Evolutionary conservation across 2,888 invertebrate genomes (phyloP), one percentile per base, ranked within the genome.

Genomic region (Miltochrista miniata): DNA sequence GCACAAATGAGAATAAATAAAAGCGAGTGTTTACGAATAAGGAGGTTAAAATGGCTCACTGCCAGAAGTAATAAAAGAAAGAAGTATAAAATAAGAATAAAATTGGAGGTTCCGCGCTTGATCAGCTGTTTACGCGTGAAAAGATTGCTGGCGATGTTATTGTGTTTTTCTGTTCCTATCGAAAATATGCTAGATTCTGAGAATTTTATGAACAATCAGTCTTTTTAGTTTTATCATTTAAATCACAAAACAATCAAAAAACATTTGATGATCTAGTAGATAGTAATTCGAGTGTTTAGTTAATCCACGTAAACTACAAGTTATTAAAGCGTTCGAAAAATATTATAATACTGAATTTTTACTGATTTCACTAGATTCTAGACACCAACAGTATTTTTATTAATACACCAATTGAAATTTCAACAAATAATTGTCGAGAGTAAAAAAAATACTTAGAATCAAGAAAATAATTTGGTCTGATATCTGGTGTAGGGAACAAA

Each of bases 401-500:
- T 24, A 2, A 24, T 24, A 4, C n/a, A n/a, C n/a, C 18, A 4
- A 24, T 4, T 24, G 18, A 24, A 24, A 24, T 24, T 24, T 24
- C 18, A 24, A n/a, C n/a, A n/a, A n/a, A n/a, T n/a, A n/a, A n/a
- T n/a, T n/a, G 29, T 30, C 9, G 29, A 18, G 8, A 43, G 15
- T 13, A 34, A 38, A 39, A 46, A 4, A 35, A 24, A 35, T 47
- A 38, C 31, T 48, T 39, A 11, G 36, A 49, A 39, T 10, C 36
- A 30, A n/a, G 9, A 13, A 43, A 45, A 45, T 50, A 58, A 53
- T 47, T 51, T 53, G 12, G 13, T 51, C 47, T 43, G 40, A 56
- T 44, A 48, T 48, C 54, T 46, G 7, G 18, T 51, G 39, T 51
- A 1, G 33, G 51, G 34, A 61, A 61, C 46, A 56, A 65, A 54